Base-by-base conservation (phyloP, 2,888 invertebrate species). In the Spilarctia lutea region DNA sequence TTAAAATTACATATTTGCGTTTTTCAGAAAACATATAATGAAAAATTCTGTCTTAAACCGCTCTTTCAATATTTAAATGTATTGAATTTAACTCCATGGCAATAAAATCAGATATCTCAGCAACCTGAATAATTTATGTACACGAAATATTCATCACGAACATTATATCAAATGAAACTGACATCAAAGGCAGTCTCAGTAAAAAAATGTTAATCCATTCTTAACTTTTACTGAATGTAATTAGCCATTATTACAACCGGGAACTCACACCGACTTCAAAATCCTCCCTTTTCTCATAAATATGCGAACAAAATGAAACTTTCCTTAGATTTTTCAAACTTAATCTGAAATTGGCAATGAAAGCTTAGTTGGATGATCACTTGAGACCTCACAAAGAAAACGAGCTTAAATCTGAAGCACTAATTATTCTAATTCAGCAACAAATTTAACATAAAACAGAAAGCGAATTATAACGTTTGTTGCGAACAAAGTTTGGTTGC, bases 171-270 rank as follows among this genome's bases (percentile, higher is more conserved):
- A 63, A 63, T 69, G 56, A 69, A 72, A 30, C 45, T 35, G n/a
- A 66, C n/a, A 65, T 63, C 63, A 63, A 63, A 63, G 24, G 48
- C 33, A 48, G 30, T 48, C 33, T 68, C 39, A 39, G 63, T 65
- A 69, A 72, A 77, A 82, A 79, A 77, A 81, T 80, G 80, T 74
- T 80, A 83, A 83, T 83, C 81, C 60, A 2, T 74, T 72, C 70
- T 75, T 76, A 80, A 83, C 79, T 83, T 83, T 83, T 75, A 76
- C 72, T 76, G 72, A 60, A 73, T 72, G 72, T 83, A 81, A 83
- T 81, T 83, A 83, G 75, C 72, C 74, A 75, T 81, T 81, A 81
- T 83, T 83, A 81, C 78, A 80, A 74, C 60, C 56, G 35, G 30
- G 39, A 56, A 52, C 69, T 56, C 42, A n/a, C 65, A 76, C 70